phyloP scores from a whole-genome alignment of 1,140 invertebrate genomes.

The Lasioglossum baleicum region DNA sequence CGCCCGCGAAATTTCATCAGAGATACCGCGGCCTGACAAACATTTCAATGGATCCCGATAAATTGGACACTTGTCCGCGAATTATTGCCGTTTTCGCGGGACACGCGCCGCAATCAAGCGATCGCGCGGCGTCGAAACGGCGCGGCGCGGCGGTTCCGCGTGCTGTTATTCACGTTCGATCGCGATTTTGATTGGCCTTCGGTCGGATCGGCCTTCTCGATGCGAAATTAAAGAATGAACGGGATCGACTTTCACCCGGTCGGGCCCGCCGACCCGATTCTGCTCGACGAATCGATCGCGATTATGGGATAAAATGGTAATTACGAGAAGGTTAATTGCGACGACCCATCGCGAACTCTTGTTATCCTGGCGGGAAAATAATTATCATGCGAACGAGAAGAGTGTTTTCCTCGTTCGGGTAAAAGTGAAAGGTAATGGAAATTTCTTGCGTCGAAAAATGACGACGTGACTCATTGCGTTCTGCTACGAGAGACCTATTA shows the following conservation, averaged over 20 bases:
- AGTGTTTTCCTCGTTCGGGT: too few relatives aligned
- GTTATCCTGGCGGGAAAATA: too few relatives aligned
- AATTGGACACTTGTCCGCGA: background rate
- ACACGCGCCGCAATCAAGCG: background rate
- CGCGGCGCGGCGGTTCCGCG: background rate
- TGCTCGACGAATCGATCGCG: background rate
- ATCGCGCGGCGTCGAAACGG: background rate
- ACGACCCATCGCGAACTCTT: background rate
- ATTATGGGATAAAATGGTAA: background rate
- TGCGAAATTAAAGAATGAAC: background rate
- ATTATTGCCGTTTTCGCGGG: slow-evolving; percentile 1
- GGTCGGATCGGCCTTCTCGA: background rate
- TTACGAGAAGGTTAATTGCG: slow-evolving; percentile 9
- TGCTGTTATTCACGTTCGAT: background rate
- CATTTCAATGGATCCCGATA: background rate
- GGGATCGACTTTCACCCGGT: background rate
- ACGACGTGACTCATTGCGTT: too few relatives aligned
- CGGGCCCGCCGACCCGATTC: background rate
- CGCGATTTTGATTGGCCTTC: slow-evolving; percentile 2
- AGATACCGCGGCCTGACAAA: background rate
- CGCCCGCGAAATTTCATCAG: background rate
- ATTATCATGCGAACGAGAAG: too few relatives aligned
- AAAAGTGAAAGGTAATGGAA: too few relatives aligned
- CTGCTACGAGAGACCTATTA: too few relatives aligned
- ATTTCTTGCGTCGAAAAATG: too few relatives aligned